A percentile compares a stretch with the other conserved stretches of the same genome.
Conservation (phyloP, 2,113 vertebrate species). For the Montifringilla adamsi region DNA sequence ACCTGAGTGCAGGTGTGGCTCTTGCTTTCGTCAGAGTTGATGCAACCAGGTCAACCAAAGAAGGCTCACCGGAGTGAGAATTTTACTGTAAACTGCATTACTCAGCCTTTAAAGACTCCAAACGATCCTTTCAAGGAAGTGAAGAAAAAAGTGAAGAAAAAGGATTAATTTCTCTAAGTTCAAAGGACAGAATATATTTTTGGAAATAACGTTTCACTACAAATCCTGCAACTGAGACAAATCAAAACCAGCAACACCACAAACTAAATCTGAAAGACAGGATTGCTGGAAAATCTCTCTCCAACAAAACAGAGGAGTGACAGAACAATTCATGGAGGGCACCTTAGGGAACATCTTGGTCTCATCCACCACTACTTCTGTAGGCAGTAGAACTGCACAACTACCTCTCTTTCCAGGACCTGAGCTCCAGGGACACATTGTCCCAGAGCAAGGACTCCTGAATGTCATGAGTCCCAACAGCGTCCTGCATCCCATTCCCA, state of each 20-base stretch:
- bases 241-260: neutral
- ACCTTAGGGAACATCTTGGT: neutral
- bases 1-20: fast-evolving
- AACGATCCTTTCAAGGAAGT: neutral
- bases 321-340: neutral
- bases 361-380: neutral
- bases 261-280: neutral
- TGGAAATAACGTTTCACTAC: neutral
- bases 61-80: neutral
- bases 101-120: neutral
- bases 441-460: neutral
- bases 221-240: neutral
- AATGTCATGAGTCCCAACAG: fast-evolving
- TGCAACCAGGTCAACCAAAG: neutral
- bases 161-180: neutral
- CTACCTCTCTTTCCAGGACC: neutral
- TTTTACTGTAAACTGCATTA: neutral
- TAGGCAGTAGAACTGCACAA: neutral
- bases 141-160: neutral
- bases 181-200: neutral
- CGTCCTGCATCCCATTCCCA: neutral
- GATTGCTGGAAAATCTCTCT: neutral
- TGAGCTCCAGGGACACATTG: neutral
- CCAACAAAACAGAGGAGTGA: neutral
- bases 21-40: fast-evolving